Evolutionary conservation across 2,113 vertebrate genomes (phyloP), one percentile per base, ranked within the genome.

Genomic region (Lepus timidus): DNA sequence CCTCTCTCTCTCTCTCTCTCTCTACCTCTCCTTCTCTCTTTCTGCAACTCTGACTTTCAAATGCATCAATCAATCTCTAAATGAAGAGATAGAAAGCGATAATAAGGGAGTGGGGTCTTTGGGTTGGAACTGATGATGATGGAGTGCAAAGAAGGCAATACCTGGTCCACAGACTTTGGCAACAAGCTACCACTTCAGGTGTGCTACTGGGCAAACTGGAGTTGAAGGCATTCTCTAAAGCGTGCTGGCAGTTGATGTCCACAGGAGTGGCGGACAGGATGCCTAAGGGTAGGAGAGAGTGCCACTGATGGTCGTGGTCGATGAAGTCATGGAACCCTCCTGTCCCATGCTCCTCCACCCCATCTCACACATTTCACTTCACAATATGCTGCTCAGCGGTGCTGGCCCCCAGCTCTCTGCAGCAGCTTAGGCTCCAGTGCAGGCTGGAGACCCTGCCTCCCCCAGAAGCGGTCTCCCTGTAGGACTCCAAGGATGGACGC

Each of bases 161-260:
- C 99, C 98, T 98, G 97, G 70, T 84, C 58, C 99, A 98, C 7
- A 99, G 97, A n/a, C 93, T 95, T 75, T 97, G 96, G 96, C 99
- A 99, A 96, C 99, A 99, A 89, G 96, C 74, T 51, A 97, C 6
- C 20, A 99, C 68, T 23, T 97, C 36, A 31, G 98, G 97, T 93
- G 85, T 98, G 86, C 97, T 98, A 84, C 25, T 93, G 85, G 97
- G 91, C 4, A 87, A 87, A 68, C 88, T 96, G 90, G 93, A 97
- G 94, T 96, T 98, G 92, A 98, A 98, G 52, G 87, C 51, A 22
- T 95, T 97, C 93, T 83, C 97, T 58, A 99, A 86, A 89, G 99
- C 85, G 10, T 90, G 31, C 16, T 95, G 92, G 91, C 99, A 99
- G 62, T 97, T 89, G 88, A 93, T 29, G n/a, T 98, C 97, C 95